phyloP scores from a whole-genome alignment of 2,888 invertebrate genomes.

The Plemyria rubiginata region DNA sequence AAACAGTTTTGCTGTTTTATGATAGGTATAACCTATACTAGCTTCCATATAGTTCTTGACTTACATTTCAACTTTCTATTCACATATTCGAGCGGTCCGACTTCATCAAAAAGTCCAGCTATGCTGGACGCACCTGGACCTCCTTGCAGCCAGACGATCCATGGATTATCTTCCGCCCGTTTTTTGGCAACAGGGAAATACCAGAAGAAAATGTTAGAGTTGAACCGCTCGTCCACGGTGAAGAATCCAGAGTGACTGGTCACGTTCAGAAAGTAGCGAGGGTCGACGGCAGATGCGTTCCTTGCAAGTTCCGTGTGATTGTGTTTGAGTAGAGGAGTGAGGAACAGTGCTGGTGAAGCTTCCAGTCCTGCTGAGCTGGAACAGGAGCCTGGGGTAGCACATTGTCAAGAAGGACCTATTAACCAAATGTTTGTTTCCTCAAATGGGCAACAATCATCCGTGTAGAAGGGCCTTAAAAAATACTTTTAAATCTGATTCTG shows the following conservation, averaged over 20 bases:
- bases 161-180: slow-evolving; percentile 79
- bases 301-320: slow-evolving; percentile 58
- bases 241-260: slow-evolving; percentile 80
- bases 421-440: too few relatives aligned
- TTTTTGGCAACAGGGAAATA: slow-evolving; percentile 87
- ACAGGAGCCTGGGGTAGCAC: slow-evolving; percentile 20
- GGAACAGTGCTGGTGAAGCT: slow-evolving; percentile 54
- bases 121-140: slow-evolving; percentile 91
- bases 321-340: slow-evolving; percentile 61
- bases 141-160: slow-evolving; percentile 94
- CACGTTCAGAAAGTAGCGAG: slow-evolving; percentile 62
- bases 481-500: too few relatives aligned
- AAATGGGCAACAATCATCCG: too few relatives aligned
- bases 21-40: neutral
- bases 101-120: slow-evolving; percentile 68
- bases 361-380: slow-evolving; percentile 46
- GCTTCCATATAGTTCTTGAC: slow-evolving; percentile 35
- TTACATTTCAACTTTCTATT: slow-evolving; percentile 56
- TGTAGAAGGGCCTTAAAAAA: too few relatives aligned
- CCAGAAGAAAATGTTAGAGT: slow-evolving; percentile 94
- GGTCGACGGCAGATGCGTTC: slow-evolving; percentile 57
- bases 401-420: too few relatives aligned
- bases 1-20: neutral
- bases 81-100: slow-evolving; percentile 66
- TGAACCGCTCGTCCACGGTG: slow-evolving; percentile 88